These are phyloP conservation scores for Crenichthys baileyi DNA, from an alignment of 2,797 vertebrate genomes.

Conservation along the genomic window DNA sequence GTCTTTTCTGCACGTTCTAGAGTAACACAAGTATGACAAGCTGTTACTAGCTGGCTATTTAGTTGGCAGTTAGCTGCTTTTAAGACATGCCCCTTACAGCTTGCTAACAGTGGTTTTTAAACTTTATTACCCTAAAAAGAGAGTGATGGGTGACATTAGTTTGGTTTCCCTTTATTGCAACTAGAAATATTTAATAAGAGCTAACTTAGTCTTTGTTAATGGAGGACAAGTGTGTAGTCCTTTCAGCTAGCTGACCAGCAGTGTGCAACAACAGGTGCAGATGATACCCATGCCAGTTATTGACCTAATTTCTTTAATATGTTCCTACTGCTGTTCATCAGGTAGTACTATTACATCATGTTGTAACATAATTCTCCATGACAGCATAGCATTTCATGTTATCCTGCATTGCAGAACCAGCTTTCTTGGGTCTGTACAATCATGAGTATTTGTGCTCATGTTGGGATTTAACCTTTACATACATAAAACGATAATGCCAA, in stretches of 20 bases:
- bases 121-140: neutral
- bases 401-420: constrained; percentile 8
- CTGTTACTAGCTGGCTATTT: neutral
- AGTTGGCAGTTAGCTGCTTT: neutral
- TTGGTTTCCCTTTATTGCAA: neutral
- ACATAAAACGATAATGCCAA: constrained; percentile 69
- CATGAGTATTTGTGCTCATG: constrained; percentile 37
- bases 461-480: constrained; percentile 71
- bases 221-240: neutral
- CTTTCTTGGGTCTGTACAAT: constrained; percentile 48
- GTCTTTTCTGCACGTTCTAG: neutral
- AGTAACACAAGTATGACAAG: neutral
- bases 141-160: neutral
- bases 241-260: neutral
- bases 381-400: constrained; percentile 60
- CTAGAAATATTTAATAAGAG: neutral
- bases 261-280: neutral
- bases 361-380: constrained; percentile 36
- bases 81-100: neutral
- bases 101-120: neutral
- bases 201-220: neutral
- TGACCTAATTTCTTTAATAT: neutral
- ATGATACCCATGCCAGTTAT: neutral
- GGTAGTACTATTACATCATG: neutral
- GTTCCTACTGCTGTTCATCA: neutral